Base-by-base conservation (phyloP, 2,888 invertebrate genomes). In the Leptinotarsa peninsularis region DNA sequence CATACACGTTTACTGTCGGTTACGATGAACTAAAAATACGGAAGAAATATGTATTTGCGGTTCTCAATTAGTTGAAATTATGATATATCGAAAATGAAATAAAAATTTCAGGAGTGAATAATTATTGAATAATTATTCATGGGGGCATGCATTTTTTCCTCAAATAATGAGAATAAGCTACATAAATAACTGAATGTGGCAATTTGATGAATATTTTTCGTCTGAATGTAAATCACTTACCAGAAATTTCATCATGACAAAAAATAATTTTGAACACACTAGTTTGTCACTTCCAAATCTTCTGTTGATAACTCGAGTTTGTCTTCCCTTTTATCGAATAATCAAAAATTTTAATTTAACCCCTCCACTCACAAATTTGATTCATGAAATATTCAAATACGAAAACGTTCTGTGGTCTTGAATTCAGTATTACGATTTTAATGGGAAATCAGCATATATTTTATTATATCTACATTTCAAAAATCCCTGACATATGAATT, bases 381-480 rank as follows among this genome's bases (percentile, higher is more conserved):
- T 23, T 15, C 10, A 58, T 58, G 21, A 58, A 58, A 58, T 58
- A 58, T 58, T 58, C 58, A 58, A 23, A 58, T 21, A 23, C 21
- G 3, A 21, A 58, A 58, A 58, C 14, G 14, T 23, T 58, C 15
- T 21, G 14, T 58, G 23, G 4, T 27, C 3, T 58, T 27, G 58
- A 58, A 58, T 23, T 21, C 23, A 27, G 13, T 58, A 23, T 58
- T 58, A 58, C 15, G 58, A 14, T 18, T 58, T 23, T 21, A 13
- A 13, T 14, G 4, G 23, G 23, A 23, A 23, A 23, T 58, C 58
- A 58, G 15, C 58, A 58, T 58, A 58, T 58, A 58, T 58, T 58
- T 58, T 27, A 23, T 13, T 23, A 58, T 15, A 14, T 43, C 23
- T 23, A 4, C 23, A 15, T 58, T 14, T 23, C 23, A 4, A 58